Evolutionary conservation across 2,888 invertebrate genomes (phyloP), one percentile per base, ranked within the genome.

Genomic region (Punctoribates punctum): DNA sequence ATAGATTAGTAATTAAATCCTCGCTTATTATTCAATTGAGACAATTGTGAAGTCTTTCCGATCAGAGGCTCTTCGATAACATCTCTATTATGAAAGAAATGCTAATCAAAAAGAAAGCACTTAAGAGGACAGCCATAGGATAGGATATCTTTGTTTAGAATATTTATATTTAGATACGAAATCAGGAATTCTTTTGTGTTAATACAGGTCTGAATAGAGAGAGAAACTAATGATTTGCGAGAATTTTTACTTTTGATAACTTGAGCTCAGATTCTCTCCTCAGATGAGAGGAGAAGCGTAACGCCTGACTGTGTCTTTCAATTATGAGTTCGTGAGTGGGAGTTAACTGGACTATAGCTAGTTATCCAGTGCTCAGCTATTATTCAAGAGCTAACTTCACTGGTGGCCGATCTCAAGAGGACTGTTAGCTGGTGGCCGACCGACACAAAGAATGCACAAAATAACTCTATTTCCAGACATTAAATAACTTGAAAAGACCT

Each of bases 321-420:
- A 65, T 65, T 65, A 65, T 65, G 29, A 65, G 62, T 34, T 65
- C 62, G 62, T 65, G 62, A 65, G 62, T 29, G 62, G 62, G 62
- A 65, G 62, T 65, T 27, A 20, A 65, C 17, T 65, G 62, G 34
- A 65, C 62, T 65, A 34, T 34, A 34, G 34, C 13, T 23, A 17
- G 6, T n/a, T 6, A 57, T 57, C 57, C 25, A 20, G 25, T 2
- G 13, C 62, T 23, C 23, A 57, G 20, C 17, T 57, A 57, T 11
- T 13, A 15, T 34, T 34, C 34, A 34, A 34, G 3, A 34, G 34
- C 29, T 34, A 34, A 29, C 62, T n/a, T 34, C 62, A 65, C 29
- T 23, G 62, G 62, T 65, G 62, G 62, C 34, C 62, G n/a, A 34
- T 17, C 25, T 29, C 6, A 23, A 20, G 57, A 25, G 25, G 25